These are phyloP conservation scores for Bimastos eiseni DNA, from an alignment of 2,888 invertebrate genomes.

Conservation along the genomic window DNA sequence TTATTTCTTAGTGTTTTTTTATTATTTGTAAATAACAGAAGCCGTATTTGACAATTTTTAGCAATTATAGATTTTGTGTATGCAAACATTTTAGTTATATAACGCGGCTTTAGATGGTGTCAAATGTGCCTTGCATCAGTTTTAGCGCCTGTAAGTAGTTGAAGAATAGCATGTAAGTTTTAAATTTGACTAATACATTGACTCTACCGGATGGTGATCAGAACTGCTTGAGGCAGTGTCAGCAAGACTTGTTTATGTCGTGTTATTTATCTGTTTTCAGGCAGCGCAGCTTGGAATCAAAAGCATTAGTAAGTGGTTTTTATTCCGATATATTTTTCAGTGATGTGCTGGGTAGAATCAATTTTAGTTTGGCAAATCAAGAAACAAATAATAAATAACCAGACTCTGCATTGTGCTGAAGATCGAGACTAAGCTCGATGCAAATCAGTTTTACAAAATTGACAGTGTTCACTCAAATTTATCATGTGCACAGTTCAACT, in stretches of 20 bases:
- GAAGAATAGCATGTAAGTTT: too few species aligned
- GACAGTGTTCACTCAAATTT: not conserved
- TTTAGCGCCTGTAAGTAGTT: too few species aligned
- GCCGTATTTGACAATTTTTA: too few species aligned
- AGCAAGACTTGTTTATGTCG: not conserved
- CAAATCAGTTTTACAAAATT: not conserved
- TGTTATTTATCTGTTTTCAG: conserved; percentile 50
- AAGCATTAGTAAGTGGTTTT: conserved; percentile 75
- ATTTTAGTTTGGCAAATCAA: not conserved
- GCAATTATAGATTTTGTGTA: too few species aligned
- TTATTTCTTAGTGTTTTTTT: too few species aligned
- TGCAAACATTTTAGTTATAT: too few species aligned
- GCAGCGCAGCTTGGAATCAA: conserved; percentile 67
- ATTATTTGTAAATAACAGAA: too few species aligned
- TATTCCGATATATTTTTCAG: not conserved
- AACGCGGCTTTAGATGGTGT: too few species aligned
- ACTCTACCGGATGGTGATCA: not conserved
- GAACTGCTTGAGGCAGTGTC: not conserved
- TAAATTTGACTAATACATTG: not conserved
- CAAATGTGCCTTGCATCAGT: too few species aligned
- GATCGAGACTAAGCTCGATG: not conserved
- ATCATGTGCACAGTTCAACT: not conserved
- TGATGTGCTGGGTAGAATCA: not conserved
- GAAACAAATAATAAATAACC: too few species aligned
- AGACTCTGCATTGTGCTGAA: too few species aligned